Evolutionary conservation across 2,797 vertebrate species (phyloP).

Genomic region (Phoxinus dragarum): DNA sequence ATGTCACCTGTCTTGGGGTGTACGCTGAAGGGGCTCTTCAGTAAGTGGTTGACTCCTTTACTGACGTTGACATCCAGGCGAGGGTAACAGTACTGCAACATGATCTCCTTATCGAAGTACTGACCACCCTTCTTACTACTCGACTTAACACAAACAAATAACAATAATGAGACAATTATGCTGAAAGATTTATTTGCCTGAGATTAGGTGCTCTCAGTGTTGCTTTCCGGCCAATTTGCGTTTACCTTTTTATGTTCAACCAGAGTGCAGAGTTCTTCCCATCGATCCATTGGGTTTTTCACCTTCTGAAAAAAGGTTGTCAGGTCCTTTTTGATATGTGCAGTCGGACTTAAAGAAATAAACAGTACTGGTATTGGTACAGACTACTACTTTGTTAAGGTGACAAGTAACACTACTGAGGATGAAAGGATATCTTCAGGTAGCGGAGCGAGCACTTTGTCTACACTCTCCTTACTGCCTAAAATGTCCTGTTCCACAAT

Average conservation of each 20-base stretch:
- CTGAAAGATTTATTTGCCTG: background rate
- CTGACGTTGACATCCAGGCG: conserved; percentile 95
- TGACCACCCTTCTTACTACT: conserved; percentile 72
- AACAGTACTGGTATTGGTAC: background rate
- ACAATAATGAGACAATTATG: background rate
- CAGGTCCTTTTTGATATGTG: conserved; percentile 77
- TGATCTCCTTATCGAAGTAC: conserved; percentile 86
- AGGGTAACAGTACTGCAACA: conserved; percentile 97
- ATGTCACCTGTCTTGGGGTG: conserved; percentile 93
- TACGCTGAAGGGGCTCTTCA: conserved; percentile 97
- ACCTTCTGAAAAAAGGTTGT: conserved; percentile 68
- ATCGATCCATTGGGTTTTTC: conserved; percentile 74
- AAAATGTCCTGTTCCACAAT: conserved; percentile 89
- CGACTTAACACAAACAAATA: conserved; percentile 62
- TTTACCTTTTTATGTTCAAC: conserved; percentile 71
- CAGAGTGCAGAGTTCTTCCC: conserved; percentile 62
- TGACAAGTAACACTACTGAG: background rate
- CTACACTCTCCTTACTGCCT: conserved; percentile 82
- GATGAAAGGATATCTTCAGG: conserved; percentile 93
- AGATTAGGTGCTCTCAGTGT: background rate
- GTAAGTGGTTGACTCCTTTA: conserved; percentile 92
- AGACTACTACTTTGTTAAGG: background rate
- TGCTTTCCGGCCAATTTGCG: background rate
- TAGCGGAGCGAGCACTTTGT: conserved; percentile 87
- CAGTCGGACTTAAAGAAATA: conserved; percentile 68